Evolutionary conservation across 2,113 vertebrate species (phyloP).

Genomic region (Thryonomys swinderianus): DNA sequence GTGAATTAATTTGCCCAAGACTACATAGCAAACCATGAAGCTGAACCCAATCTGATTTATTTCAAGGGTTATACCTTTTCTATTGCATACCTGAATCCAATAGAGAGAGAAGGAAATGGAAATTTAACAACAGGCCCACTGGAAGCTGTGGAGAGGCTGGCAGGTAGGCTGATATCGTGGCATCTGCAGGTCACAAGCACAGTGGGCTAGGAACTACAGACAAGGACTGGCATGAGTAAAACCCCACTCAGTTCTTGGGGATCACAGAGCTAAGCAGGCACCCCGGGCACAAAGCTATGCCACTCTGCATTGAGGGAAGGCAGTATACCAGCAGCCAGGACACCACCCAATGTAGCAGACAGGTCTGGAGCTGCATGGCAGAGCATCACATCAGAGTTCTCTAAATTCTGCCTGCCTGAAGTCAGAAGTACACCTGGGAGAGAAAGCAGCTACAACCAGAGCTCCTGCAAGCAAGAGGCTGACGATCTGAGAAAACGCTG

Average conservation of each 20-base stretch:
- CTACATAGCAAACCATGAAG: background rate
- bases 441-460: background rate
- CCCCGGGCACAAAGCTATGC: background rate
- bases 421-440: background rate
- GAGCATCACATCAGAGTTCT: background rate
- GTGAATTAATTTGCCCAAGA: background rate
- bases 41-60: background rate
- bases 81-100: background rate
- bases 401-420: background rate
- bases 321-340: background rate
- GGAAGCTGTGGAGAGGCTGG: background rate
- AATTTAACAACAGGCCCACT: background rate
- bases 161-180: fast-evolving
- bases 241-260: background rate
- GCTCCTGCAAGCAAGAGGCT: background rate
- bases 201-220: too few species aligned
- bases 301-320: background rate
- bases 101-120: background rate
- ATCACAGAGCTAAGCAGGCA: background rate
- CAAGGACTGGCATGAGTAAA: background rate
- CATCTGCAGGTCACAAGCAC: background rate
- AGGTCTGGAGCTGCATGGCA: background rate
- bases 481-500: background rate
- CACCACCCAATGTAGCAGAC: background rate
- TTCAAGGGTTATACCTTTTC: background rate